These are phyloP conservation scores for Halisarca cf. caerulea DNA, from an alignment of 37 sponge, comb jelly and placozoan species.

Conservation along the genomic window DNA sequence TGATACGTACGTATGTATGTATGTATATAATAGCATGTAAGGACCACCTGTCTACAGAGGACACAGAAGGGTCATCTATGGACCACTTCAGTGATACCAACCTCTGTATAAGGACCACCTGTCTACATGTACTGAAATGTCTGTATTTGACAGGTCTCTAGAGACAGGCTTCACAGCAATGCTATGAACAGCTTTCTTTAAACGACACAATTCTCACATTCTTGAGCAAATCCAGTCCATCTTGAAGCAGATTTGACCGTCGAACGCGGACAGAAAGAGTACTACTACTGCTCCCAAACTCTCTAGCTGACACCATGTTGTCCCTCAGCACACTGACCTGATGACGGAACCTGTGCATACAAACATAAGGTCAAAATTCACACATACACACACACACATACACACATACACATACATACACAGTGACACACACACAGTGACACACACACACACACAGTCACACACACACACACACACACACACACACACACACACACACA, in stretches of 20 bases:
- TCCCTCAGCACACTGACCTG: conserved; percentile 60
- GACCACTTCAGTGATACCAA: no score
- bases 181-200: background rate
- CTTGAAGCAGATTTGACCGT: conserved; percentile 59
- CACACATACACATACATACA: no score
- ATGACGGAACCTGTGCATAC: conserved; percentile 47
- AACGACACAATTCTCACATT: conserved; percentile 40
- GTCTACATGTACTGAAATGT: no score
- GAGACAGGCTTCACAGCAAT: background rate
- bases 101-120: no score
- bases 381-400: no score
- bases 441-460: no score
- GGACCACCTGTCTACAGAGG: no score
- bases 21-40: no score
- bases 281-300: conserved; percentile 43
- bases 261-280: conserved; percentile 60
- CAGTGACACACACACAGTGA: no score
- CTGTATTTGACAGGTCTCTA: background rate
- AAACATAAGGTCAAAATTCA: no score
- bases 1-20: no score
- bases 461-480: conserved; percentile 19
- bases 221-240: conserved; percentile 49
- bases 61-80: no score
- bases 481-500: conserved; percentile 28
- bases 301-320: conserved; percentile 11